Conservation (phyloP, 2,113 vertebrate genomes). For the Pipra filicauda region DNA sequence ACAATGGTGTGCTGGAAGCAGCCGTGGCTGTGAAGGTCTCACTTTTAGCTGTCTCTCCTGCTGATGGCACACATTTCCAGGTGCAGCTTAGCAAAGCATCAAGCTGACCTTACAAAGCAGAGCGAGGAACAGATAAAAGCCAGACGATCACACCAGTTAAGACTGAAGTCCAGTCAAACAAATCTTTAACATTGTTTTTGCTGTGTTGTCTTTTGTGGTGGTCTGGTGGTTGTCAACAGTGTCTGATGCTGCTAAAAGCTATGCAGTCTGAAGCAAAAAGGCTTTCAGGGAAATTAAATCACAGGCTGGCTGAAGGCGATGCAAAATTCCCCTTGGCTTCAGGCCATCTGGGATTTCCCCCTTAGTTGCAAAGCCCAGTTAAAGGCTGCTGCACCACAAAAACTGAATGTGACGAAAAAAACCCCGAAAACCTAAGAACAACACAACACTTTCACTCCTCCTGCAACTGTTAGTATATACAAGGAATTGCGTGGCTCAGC, state of each 20-base stretch:
- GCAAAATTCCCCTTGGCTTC: not conserved
- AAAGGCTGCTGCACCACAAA: not conserved
- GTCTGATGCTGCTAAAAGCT: not conserved
- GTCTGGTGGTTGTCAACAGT: not conserved
- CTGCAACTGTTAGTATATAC: not conserved
- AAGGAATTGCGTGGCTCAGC: not conserved
- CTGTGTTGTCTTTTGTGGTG: not conserved
- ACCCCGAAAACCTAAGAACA: not conserved
- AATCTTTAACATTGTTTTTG: fast-evolving
- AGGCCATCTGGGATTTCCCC: not conserved
- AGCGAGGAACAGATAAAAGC: not conserved
- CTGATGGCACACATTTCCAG: not conserved
- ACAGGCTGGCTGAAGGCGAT: not conserved
- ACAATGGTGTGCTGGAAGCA: not conserved
- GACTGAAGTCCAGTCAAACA: not conserved
- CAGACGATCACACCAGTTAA: not conserved
- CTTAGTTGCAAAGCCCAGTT: not conserved
- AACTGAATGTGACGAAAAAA: not conserved
- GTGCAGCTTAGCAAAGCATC: not conserved
- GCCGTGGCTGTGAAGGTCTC: not conserved
- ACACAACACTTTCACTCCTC: not conserved
- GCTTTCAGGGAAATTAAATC: not conserved
- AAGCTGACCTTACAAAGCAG: not conserved
- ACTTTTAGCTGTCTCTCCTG: not conserved
- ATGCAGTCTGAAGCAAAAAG: not conserved